These are phyloP conservation scores for Drosophila peninsularis DNA, from an alignment of 2,888 invertebrate genomes.

Conservation along the genomic window DNA sequence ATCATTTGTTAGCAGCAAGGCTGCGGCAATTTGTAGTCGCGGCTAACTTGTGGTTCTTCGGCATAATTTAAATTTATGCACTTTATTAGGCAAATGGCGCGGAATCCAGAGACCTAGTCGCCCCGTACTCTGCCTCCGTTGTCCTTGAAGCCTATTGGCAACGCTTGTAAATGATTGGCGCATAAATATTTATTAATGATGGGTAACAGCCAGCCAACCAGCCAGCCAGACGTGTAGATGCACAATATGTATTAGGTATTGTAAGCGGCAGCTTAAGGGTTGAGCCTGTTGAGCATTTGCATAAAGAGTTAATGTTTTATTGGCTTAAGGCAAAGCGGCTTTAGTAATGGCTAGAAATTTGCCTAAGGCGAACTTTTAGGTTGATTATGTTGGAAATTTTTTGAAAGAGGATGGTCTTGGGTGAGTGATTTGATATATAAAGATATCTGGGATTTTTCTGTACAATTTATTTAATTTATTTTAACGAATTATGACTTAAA, in stretches of 20 bases:
- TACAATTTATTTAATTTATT: background rate
- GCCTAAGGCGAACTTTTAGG: background rate
- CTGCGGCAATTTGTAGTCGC: constrained; percentile 51
- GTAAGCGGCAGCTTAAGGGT: constrained; percentile 31
- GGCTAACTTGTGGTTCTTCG: constrained; percentile 48
- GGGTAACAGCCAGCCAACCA: constrained; percentile 11
- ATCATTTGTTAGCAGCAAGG: constrained; percentile 55
- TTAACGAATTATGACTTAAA: too few relatives aligned
- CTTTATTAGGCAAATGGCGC: constrained; percentile 58
- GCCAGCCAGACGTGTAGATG: constrained; percentile 1
- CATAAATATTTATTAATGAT: constrained; percentile 70
- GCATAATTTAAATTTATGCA: constrained; percentile 70
- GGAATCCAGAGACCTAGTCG: constrained; percentile 31
- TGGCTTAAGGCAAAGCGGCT: constrained; percentile 7
- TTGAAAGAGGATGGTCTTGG: background rate
- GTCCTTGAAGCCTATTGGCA: constrained; percentile 24
- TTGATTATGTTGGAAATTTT: background rate
- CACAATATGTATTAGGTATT: constrained; percentile 15
- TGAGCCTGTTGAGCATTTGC: constrained; percentile 4
- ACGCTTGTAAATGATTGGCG: constrained; percentile 53
- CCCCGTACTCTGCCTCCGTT: background rate
- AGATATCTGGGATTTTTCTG: background rate
- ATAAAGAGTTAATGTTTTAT: constrained; percentile 13
- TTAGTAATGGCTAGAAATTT: constrained; percentile 1
- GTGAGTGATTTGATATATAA: background rate